Evolutionary conservation across 2,797 vertebrate species (phyloP).

Genomic region (Orientallactaga sibirica): DNA sequence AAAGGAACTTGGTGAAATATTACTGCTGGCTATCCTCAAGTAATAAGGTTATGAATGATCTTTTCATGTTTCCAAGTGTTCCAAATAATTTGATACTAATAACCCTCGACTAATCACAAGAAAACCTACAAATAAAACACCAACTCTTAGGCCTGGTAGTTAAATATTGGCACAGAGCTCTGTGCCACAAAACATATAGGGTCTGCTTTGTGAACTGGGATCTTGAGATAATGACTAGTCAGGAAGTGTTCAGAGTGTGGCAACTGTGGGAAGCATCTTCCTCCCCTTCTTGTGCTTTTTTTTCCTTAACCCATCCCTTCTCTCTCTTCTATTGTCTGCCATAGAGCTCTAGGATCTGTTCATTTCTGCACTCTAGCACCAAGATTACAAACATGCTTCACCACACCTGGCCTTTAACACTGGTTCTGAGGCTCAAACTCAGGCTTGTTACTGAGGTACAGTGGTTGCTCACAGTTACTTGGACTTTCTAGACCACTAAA

Average conservation of each 20-base stretch:
- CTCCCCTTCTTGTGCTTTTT: neutral
- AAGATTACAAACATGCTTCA: too few relatives aligned
- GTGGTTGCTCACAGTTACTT: neutral
- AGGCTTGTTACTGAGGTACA: neutral
- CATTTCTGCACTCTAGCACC: too few relatives aligned
- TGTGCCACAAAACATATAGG: neutral
- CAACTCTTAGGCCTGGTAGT: neutral
- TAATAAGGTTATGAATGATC: neutral
- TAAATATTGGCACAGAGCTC: neutral
- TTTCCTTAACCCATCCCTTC: neutral
- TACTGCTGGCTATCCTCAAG: constrained; percentile 22
- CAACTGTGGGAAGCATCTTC: neutral
- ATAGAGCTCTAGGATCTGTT: too few relatives aligned
- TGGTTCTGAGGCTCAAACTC: neutral
- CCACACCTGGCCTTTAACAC: too few relatives aligned
- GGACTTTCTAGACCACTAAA: neutral
- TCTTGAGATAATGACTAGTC: neutral
- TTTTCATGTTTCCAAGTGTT: neutral
- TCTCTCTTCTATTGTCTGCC: neutral
- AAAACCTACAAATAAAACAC: constrained; percentile 13
- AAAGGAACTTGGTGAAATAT: constrained; percentile 50
- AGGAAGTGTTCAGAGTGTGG: neutral
- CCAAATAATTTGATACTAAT: neutral
- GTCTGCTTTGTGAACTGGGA: neutral
- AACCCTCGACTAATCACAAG: constrained; percentile 4